A percentile compares a stretch with the other conserved stretches of the same genome.
Conservation (phyloP, 2,888 invertebrate species). For the Microchrysa polita region DNA sequence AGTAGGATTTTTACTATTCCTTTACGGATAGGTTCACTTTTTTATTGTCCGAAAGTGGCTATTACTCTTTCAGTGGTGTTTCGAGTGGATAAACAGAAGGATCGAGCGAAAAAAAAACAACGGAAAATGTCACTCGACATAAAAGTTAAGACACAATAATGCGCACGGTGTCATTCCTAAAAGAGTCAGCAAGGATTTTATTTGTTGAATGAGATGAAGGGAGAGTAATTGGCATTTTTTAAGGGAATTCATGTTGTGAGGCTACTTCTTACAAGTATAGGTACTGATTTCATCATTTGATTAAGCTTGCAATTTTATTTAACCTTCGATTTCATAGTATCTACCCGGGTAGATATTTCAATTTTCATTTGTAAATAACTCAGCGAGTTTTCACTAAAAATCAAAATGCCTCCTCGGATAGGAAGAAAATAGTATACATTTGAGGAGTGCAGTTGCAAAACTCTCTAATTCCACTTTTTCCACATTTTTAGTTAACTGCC, state of each 20-base stretch:
- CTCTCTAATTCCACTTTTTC: no score
- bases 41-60: conserved; percentile 43
- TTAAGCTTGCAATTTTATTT: no score
- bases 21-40: conserved; percentile 41
- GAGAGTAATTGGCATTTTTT: not conserved
- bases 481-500: no score
- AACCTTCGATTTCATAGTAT: no score
- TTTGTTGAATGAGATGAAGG: not conserved
- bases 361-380: no score
- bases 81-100: not conserved
- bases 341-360: no score
- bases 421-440: no score
- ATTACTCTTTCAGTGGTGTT: conserved; percentile 35
- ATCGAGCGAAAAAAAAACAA: conserved; percentile 28
- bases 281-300: no score
- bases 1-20: conserved; percentile 33
- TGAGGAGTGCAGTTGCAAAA: no score
- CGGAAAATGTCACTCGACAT: conserved; percentile 15
- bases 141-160: conserved; percentile 11
- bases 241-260: not conserved
- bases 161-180: not conserved
- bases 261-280: no score
- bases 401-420: no score
- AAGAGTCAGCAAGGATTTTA: conserved; percentile 36
- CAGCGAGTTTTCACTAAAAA: no score